phyloP scores from a whole-genome alignment of 1,140 invertebrate genomes.

The Bombus huntii region DNA sequence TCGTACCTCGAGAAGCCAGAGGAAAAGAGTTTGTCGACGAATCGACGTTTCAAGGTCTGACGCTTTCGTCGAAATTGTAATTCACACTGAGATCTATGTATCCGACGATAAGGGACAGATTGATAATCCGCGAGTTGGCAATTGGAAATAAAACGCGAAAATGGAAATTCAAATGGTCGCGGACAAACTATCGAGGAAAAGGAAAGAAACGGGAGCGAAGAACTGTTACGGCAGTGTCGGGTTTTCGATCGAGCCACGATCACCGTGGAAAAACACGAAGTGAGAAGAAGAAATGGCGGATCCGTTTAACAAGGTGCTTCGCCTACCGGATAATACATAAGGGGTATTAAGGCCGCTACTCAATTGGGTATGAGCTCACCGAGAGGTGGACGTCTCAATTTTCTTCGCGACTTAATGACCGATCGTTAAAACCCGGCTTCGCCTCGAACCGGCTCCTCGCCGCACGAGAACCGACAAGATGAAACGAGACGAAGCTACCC shows the following conservation, averaged over 20 bases:
- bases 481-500: constrained; percentile 37
- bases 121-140: fast-evolving
- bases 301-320: constrained; percentile 64
- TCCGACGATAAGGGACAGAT: no score
- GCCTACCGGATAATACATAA: constrained; percentile 75
- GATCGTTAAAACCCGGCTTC: constrained; percentile 76
- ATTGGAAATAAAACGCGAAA: neutral
- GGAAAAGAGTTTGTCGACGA: neutral
- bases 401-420: constrained; percentile 79
- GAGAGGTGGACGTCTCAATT: constrained; percentile 78
- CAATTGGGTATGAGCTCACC: constrained; percentile 74
- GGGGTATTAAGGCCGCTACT: constrained; percentile 72
- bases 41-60: no score
- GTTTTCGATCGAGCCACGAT: constrained; percentile 48
- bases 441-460: constrained; percentile 73
- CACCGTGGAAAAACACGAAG: constrained; percentile 52
- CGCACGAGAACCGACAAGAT: constrained; percentile 34
- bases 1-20: fast-evolving
- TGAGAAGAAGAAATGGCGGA: constrained; percentile 54
- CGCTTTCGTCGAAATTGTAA: no score
- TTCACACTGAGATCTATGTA: no score
- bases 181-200: no score
- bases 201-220: neutral
- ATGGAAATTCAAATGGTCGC: neutral
- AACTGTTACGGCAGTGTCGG: constrained; percentile 36